phyloP scores from a whole-genome alignment of 2,113 vertebrate genomes.

The Cochlearius cochlearius region DNA sequence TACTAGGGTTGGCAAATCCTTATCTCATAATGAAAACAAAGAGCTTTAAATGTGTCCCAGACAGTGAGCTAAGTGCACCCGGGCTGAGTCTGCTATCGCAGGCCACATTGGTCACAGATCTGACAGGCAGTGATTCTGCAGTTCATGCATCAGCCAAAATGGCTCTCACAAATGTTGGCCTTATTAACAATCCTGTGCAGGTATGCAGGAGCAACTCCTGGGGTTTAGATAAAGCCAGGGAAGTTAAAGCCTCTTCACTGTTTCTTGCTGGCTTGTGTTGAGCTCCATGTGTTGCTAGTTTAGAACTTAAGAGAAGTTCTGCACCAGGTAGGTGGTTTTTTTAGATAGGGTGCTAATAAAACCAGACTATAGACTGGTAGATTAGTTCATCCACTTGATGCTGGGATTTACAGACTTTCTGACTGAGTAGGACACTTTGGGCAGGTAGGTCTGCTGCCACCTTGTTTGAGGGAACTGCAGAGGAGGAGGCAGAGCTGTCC shows the following conservation, averaged over 20 bases:
- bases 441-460: neutral
- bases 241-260: neutral
- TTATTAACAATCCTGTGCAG: neutral
- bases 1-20: conserved; percentile 22
- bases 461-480: neutral
- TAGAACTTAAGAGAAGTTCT: neutral
- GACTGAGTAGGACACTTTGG: neutral
- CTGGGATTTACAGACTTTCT: neutral
- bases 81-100: neutral
- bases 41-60: conserved; percentile 14
- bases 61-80: conserved; percentile 11
- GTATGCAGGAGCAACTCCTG: neutral
- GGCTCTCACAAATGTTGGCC: neutral
- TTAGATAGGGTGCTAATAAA: neutral
- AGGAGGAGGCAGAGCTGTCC: neutral
- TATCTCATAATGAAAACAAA: conserved; percentile 37
- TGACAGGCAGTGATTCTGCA: neutral
- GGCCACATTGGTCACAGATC: neutral
- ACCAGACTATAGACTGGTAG: neutral
- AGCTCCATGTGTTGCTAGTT: neutral
- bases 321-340: neutral
- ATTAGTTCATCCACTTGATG: neutral
- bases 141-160: neutral
- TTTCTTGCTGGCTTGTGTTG: neutral
- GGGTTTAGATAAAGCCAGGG: neutral